Conservation (phyloP, 2,113 vertebrate species). For the Paramormyrops kingsleyae region DNA sequence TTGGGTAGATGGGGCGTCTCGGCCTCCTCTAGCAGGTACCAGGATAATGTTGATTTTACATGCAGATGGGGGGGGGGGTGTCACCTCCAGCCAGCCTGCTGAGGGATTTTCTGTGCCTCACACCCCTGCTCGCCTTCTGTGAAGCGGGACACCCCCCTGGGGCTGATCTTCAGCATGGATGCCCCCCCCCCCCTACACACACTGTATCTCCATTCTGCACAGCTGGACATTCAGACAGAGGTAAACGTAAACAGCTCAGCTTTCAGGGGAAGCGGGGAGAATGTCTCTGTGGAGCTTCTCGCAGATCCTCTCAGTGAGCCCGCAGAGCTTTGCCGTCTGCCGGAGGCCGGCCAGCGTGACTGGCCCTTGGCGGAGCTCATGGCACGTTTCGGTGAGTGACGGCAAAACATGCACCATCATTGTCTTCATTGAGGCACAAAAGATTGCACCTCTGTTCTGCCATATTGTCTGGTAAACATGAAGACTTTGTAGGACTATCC, state of each 20-base stretch:
- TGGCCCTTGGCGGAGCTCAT: background rate
- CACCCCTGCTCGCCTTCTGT: background rate
- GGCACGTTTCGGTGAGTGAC: background rate
- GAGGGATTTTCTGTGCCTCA: background rate
- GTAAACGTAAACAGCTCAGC: background rate
- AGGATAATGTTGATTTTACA: background rate
- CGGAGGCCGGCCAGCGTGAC: background rate
- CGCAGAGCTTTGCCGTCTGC: background rate
- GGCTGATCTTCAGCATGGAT: background rate
- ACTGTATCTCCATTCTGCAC: background rate
- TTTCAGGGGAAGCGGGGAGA: background rate
- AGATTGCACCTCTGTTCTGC: background rate
- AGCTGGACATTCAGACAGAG: background rate
- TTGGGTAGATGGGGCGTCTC: background rate
- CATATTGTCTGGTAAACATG: constrained; percentile 1
- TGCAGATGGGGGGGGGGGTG: background rate
- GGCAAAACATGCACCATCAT: background rate
- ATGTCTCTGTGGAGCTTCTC: background rate
- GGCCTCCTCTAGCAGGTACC: background rate
- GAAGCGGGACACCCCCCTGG: background rate
- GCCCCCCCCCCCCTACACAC: background rate
- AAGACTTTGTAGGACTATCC: background rate
- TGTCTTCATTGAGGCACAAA: background rate
- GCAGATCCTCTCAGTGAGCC: background rate
- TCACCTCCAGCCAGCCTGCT: background rate